These are phyloP conservation scores for Epizoanthus ramosus DNA, from an alignment of 92 coral and sea anemone species.

Conservation along the genomic window DNA sequence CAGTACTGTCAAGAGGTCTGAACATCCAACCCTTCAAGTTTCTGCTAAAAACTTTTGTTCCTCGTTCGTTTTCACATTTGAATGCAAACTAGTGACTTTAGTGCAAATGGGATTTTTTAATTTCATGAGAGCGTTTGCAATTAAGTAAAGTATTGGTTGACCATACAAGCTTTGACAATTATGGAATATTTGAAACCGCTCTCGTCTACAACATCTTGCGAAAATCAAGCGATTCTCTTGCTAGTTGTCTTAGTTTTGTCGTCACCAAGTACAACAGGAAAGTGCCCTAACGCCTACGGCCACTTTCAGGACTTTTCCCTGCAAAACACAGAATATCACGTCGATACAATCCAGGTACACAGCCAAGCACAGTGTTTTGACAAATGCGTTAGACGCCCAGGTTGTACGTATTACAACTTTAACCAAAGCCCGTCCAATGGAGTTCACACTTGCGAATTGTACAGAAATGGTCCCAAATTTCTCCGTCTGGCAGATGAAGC, in stretches of 20 bases:
- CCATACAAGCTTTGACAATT: not conserved
- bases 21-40: too few species aligned
- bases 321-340: not conserved
- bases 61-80: not conserved
- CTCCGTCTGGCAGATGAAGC: not conserved
- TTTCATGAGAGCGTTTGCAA: slow-evolving; percentile 5
- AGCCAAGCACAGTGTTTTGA: slow-evolving; percentile 29
- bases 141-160: slow-evolving; percentile 6
- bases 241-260: not conserved
- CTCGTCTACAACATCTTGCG: not conserved
- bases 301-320: slow-evolving; percentile 33
- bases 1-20: too few species aligned
- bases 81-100: not conserved
- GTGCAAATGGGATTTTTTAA: not conserved
- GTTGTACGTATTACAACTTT: slow-evolving; percentile 26
- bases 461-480: not conserved
- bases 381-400: slow-evolving; percentile 11
- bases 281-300: slow-evolving; percentile 25
- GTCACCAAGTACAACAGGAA: not conserved
- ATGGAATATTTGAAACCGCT: not conserved
- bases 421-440: slow-evolving; percentile 11
- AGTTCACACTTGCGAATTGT: slow-evolving; percentile 21
- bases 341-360: slow-evolving; percentile 1
- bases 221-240: not conserved
- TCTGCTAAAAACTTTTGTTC: too few species aligned